Percentiles rank a stretch among this genome's conserved stretches.
Conservation (phyloP, 2,797 vertebrate genomes). For the Galagoides demidoff region DNA sequence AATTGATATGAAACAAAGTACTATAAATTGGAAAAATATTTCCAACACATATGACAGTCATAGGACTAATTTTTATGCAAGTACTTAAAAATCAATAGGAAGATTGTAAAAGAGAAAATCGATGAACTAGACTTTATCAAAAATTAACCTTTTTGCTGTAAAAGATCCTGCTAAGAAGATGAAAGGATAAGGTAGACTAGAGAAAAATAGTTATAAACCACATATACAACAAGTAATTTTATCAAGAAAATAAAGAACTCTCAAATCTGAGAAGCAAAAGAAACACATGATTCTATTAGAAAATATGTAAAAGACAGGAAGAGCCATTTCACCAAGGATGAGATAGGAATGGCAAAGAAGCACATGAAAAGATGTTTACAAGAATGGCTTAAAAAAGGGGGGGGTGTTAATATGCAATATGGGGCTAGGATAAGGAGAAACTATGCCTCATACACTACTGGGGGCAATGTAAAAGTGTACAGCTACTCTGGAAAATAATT, state of each 20-base stretch:
- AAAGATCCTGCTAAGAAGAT: background rate
- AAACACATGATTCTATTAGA: background rate
- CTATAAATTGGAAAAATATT: background rate
- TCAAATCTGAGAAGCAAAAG: background rate
- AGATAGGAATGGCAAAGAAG: background rate
- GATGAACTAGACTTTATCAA: background rate
- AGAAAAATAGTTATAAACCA: background rate
- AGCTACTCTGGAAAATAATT: background rate
- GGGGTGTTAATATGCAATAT: background rate
- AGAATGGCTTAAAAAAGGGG: background rate
- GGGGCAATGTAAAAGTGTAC: background rate
- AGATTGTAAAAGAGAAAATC: conserved; percentile 6
- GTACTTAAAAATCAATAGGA: background rate
- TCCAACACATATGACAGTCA: background rate
- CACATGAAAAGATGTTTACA: background rate
- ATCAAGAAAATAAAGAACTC: background rate
- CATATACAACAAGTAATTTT: background rate
- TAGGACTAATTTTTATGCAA: background rate
- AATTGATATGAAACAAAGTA: background rate
- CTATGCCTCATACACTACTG: background rate
- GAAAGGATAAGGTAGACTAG: background rate
- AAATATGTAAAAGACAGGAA: background rate
- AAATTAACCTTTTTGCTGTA: background rate
- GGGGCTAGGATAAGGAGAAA: background rate
- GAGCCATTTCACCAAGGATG: background rate